Percentiles rank a stretch among this genome's conserved stretches.
Conservation (phyloP, 2,113 vertebrate species). For the Perccottus glenii region DNA sequence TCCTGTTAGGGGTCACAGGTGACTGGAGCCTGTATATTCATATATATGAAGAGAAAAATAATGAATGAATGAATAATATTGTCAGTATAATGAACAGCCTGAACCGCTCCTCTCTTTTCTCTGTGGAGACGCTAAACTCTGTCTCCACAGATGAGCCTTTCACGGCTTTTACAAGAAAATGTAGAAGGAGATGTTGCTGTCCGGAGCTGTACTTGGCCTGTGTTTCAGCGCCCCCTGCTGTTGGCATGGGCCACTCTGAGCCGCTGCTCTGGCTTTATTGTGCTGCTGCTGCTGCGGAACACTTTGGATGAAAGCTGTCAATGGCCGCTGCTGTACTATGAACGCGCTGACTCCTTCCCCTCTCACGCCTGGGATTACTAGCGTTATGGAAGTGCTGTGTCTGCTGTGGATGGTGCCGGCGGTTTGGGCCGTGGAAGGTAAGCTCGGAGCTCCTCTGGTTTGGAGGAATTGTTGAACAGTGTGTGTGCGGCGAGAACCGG, state of each 20-base stretch:
- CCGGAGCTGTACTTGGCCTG: not conserved
- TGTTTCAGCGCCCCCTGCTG: constrained; percentile 10
- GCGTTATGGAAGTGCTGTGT: constrained; percentile 68
- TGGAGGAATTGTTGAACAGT: not conserved
- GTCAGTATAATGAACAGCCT: too few relatives aligned
- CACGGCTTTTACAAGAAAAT: too few relatives aligned
- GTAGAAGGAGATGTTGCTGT: not conserved
- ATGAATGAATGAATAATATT: too few relatives aligned
- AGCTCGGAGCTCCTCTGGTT: constrained; percentile 24
- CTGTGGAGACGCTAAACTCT: too few relatives aligned
- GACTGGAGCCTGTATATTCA: too few relatives aligned
- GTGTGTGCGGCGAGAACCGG: not conserved
- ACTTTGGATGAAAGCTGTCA: constrained; percentile 48
- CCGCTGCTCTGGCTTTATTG: not conserved
- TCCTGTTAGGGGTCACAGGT: too few relatives aligned
- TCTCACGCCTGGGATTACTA: constrained; percentile 37
- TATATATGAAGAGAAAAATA: too few relatives aligned
- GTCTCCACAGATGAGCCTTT: too few relatives aligned
- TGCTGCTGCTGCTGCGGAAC: constrained; percentile 21
- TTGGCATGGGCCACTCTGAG: not conserved
- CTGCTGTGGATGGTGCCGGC: constrained; percentile 72
- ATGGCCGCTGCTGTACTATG: constrained; percentile 60
- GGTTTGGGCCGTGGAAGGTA: constrained; percentile 78
- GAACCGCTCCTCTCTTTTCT: too few relatives aligned
- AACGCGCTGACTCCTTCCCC: constrained; percentile 48